phyloP scores from a whole-genome alignment of 2,888 invertebrate species.

The Mythimna loreyi region DNA sequence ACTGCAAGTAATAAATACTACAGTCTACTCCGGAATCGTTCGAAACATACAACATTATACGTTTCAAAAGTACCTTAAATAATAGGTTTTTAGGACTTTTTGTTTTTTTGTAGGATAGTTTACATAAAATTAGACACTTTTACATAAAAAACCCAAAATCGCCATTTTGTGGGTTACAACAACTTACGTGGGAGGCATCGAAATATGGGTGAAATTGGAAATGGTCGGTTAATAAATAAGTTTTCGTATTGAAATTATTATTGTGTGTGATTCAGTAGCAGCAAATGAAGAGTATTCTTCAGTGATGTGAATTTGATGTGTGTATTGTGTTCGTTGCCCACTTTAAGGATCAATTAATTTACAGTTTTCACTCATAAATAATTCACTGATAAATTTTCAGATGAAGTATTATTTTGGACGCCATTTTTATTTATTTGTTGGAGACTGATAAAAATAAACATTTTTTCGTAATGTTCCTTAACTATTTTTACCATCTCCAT shows the following conservation, averaged over 20 bases:
- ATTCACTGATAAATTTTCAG: neutral
- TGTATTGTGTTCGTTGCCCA: neutral
- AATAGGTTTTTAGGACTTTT: too few species aligned
- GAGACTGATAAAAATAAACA: too few species aligned
- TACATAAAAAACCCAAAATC: too few species aligned
- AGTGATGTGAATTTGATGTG: neutral
- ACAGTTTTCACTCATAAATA: neutral
- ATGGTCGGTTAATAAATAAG: slow-evolving; percentile 20
- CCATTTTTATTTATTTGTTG: neutral
- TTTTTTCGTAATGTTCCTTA: neutral
- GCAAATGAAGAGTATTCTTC: neutral
- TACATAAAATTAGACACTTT: too few species aligned
- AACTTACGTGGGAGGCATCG: too few species aligned
- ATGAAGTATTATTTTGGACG: neutral
- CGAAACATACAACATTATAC: too few species aligned
- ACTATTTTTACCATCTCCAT: neutral
- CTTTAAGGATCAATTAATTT: neutral
- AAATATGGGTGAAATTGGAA: slow-evolving; percentile 28
- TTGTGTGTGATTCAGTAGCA: slow-evolving; percentile 5
- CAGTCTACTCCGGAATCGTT: too few species aligned
- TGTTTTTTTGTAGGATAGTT: too few species aligned
- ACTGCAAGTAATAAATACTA: too few species aligned
- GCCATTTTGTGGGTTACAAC: too few species aligned
- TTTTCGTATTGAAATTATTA: slow-evolving; percentile 16
- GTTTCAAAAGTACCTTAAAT: too few species aligned